Base-by-base conservation (phyloP, 1,140 invertebrate genomes). In the Delia radicum region DNA sequence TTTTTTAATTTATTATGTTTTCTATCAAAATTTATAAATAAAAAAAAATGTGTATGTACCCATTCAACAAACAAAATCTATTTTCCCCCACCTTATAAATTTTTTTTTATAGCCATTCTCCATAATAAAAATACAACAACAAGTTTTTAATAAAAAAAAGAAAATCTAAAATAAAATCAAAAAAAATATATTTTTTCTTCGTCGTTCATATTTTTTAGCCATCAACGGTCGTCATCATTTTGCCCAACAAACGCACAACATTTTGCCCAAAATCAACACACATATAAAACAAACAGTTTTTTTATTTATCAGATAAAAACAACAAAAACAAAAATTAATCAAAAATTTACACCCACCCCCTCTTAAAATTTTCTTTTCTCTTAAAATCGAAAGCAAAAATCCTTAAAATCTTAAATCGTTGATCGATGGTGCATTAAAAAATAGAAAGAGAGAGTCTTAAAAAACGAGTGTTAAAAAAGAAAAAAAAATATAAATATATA, bases 121-220 rank as follows among this genome's bases (percentile, higher is more conserved):
- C 48, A 55, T 21, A 55, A 55, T 24, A 55, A 55, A 21, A 55
- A 55, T 4, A 55, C 15, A 55, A 55, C 48, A 55, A 55, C 48
- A 55, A 55, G 48, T 55, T 55, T 21, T 55, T 55, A 24, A 18
- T 8, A 55, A 21, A 21, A 55, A 21, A 48, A n/a, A n/a, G n/a
- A n/a, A n/a, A n/a, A n/a, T n/a, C n/a, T n/a, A n/a, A n/a, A n/a
- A n/a, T n/a, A n/a, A n/a, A n/a, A n/a, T n/a, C 21, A 55, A 55
- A 18, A 55, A 55, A 10, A 24, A 2, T 55, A n/a, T n/a, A n/a
- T n/a, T 55, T 18, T 55, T 55, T 55, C 48, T 21, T 21, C 18
- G 24, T 55, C 24, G 48, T 55, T 55, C 48, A 69, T 69, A n/a
- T n/a, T 69, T 69, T 69, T 69, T 69, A 69, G 65, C 65, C 65